phyloP scores from a whole-genome alignment of 2,888 invertebrate genomes.

The Lomographa bimaculata region DNA sequence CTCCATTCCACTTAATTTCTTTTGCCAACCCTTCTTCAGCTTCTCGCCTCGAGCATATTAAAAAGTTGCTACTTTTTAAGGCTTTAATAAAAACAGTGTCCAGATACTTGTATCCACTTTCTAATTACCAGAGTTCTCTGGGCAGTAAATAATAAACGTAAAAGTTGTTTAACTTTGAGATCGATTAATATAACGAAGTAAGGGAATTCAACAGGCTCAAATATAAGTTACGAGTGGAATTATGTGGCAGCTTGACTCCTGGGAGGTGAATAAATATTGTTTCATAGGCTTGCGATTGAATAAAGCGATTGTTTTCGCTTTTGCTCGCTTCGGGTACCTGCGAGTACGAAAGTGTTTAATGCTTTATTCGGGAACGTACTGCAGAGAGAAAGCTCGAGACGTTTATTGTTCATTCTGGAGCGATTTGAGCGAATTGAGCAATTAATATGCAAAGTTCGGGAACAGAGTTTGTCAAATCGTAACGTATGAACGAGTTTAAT shows the following conservation, averaged over 20 bases:
- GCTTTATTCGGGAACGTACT: slow-evolving; percentile 22
- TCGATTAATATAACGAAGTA: slow-evolving; percentile 63
- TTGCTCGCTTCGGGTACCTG: slow-evolving; percentile 35
- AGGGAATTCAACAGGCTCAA: slow-evolving; percentile 50
- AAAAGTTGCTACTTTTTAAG: slow-evolving; percentile 30
- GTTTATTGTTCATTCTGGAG: slow-evolving; percentile 18
- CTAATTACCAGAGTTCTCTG: slow-evolving; percentile 32
- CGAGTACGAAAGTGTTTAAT: slow-evolving; percentile 35
- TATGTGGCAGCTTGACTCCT: slow-evolving; percentile 43
- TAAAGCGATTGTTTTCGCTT: slow-evolving; percentile 51
- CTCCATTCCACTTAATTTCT: slow-evolving; percentile 26
- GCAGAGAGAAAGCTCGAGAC: slow-evolving; percentile 12
- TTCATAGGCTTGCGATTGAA: slow-evolving; percentile 50
- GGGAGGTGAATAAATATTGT: slow-evolving; percentile 51
- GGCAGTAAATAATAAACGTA: slow-evolving; percentile 52
- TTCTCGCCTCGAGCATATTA: slow-evolving; percentile 26
- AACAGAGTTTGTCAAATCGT: slow-evolving; percentile 22
- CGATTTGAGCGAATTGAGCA: slow-evolving; percentile 19
- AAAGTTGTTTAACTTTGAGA: slow-evolving; percentile 51
- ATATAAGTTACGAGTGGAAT: slow-evolving; percentile 58
- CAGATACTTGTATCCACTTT: slow-evolving; percentile 30
- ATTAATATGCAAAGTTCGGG: slow-evolving; percentile 26
- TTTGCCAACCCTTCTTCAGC: slow-evolving; percentile 26
- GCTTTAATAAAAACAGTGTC: slow-evolving; percentile 33
- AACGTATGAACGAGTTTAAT: slow-evolving; percentile 22